phyloP scores from a whole-genome alignment of 2,113 vertebrate species.

The Spilogale gracilis region DNA sequence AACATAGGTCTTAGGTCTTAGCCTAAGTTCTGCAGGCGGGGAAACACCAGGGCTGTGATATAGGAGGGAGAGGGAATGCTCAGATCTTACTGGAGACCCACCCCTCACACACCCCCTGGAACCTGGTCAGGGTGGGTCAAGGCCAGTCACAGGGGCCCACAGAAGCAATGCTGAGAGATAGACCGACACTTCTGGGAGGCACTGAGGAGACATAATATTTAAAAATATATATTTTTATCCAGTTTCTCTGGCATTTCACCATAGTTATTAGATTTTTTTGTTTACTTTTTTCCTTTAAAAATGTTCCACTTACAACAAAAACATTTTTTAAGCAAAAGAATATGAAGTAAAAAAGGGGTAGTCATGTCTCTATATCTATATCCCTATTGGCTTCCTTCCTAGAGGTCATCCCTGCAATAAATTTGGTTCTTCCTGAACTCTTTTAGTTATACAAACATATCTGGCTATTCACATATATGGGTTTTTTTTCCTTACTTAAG shows the following conservation, averaged over 20 bases:
- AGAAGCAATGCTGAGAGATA: not conserved
- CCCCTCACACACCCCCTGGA: too few relatives aligned
- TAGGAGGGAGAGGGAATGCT: accelerated
- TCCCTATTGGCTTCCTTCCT: not conserved
- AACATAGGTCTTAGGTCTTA: too few relatives aligned
- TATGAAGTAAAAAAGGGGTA: not conserved
- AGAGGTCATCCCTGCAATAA: not conserved
- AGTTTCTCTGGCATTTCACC: constrained; percentile 23
- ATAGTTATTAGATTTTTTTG: not conserved
- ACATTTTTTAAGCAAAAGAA: not conserved
- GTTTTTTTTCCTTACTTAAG: not conserved
- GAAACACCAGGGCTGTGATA: too few relatives aligned
- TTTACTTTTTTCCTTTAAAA: not conserved
- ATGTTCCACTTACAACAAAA: not conserved
- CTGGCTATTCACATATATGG: accelerated
- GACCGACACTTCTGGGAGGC: too few relatives aligned
- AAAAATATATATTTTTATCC: not conserved
- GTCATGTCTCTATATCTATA: not conserved
- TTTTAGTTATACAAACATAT: not conserved
- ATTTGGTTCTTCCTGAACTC: not conserved
- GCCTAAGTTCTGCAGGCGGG: not conserved
- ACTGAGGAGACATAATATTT: not conserved
- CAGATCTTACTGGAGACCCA: not conserved
- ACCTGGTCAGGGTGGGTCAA: accelerated
- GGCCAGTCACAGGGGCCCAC: accelerated